Conservation (phyloP, 2,797 vertebrate species). For the Sandelia bainsii region DNA sequence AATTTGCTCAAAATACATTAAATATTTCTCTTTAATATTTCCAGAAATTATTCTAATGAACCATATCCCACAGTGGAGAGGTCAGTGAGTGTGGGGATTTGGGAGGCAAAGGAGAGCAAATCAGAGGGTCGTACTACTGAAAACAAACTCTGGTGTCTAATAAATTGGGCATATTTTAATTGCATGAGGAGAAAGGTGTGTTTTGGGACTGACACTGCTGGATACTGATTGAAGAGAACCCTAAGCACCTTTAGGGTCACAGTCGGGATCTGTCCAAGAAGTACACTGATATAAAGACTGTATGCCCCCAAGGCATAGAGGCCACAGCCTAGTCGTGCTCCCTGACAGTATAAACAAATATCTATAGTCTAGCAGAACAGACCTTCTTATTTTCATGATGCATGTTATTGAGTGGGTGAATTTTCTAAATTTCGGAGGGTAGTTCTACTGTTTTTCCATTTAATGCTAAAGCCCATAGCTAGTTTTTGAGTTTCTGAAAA, state of each 20-base stretch:
- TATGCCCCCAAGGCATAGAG: slow-evolving; percentile 31
- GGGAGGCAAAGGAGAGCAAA: slow-evolving; percentile 23
- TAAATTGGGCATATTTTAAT: slow-evolving; percentile 90
- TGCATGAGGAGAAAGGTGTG: slow-evolving; percentile 67
- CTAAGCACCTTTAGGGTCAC: slow-evolving; percentile 59
- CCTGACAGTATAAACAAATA: slow-evolving; percentile 57
- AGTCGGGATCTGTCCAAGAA: slow-evolving; percentile 59
- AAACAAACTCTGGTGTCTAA: slow-evolving; percentile 87
- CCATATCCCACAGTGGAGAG: slow-evolving; percentile 84
- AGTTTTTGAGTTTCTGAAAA: background rate
- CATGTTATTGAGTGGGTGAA: slow-evolving; percentile 9
- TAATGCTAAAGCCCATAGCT: background rate
- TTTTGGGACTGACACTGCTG: slow-evolving; percentile 59
- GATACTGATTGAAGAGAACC: slow-evolving; percentile 73
- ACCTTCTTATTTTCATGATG: slow-evolving; percentile 28
- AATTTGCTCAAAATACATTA: slow-evolving; percentile 40
- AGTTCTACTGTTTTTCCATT: slow-evolving; percentile 6
- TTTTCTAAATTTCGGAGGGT: background rate
- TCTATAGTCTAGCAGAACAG: slow-evolving; percentile 19
- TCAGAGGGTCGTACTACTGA: slow-evolving; percentile 5
- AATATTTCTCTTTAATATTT: slow-evolving; percentile 93
- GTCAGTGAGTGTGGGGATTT: slow-evolving; percentile 55
- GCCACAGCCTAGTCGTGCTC: slow-evolving; percentile 37
- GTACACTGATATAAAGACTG: slow-evolving; percentile 45
- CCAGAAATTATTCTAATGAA: slow-evolving; percentile 91